These are phyloP conservation scores for Zele albiditarsus DNA, from an alignment of 2,888 invertebrate species.

Conservation along the genomic window DNA sequence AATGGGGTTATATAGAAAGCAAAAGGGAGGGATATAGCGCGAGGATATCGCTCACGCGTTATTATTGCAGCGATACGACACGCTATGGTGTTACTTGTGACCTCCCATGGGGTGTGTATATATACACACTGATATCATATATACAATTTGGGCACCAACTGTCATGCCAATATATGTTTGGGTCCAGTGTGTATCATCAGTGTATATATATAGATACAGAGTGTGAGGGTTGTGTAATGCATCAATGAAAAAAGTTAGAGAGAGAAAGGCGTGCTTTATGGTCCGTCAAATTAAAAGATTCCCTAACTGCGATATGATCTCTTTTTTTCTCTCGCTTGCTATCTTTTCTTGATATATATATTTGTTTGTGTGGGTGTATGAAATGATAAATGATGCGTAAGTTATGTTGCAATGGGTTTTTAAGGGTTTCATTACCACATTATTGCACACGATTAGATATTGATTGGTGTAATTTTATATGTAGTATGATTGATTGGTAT, in stretches of 20 bases:
- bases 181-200: constrained; percentile 40
- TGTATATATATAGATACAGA: no score
- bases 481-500: constrained; percentile 16
- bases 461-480: constrained; percentile 10
- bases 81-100: constrained; percentile 69
- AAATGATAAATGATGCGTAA: constrained; percentile 36
- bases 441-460: constrained; percentile 38
- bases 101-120: constrained; percentile 65
- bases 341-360: neutral
- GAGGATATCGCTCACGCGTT: constrained; percentile 71
- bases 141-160: constrained; percentile 67
- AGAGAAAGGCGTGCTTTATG: constrained; percentile 70
- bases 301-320: constrained; percentile 70
- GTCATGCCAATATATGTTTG: constrained; percentile 58
- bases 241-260: constrained; percentile 33
- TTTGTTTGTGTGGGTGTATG: constrained; percentile 4
- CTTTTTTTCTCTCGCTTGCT: neutral
- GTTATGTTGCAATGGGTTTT: constrained; percentile 36
- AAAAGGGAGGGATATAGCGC: constrained; percentile 26
- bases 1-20: constrained; percentile 43
- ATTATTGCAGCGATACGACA: constrained; percentile 72
- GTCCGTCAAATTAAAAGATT: constrained; percentile 73
- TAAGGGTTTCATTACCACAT: constrained; percentile 31
- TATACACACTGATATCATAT: constrained; percentile 60
- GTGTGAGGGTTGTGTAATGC: constrained; percentile 29